A percentile compares a stretch with the other conserved stretches of the same genome.
These are phyloP conservation scores for Ips nitidus DNA, from an alignment of 1,140 invertebrate species.

Conservation along the genomic window DNA sequence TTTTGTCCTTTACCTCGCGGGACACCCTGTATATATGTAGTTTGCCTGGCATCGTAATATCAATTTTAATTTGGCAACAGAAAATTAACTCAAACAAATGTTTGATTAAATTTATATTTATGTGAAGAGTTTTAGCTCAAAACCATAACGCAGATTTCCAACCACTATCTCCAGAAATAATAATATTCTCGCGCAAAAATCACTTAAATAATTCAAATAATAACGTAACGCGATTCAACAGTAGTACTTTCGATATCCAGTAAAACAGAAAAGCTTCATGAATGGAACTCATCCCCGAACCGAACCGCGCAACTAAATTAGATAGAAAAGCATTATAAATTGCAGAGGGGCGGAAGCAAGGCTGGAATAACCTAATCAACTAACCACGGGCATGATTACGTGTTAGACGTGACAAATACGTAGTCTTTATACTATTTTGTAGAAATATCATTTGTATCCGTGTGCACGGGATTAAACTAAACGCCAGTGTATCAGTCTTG, in stretches of 20 bases:
- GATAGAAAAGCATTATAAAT: constrained; percentile 47
- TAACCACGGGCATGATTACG: constrained; percentile 46
- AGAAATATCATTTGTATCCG: constrained; percentile 1
- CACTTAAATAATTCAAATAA: constrained; percentile 22
- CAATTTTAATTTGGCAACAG: too few relatives aligned
- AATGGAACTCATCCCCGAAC: constrained; percentile 41
- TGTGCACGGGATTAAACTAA: background rate
- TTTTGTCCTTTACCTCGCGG: too few relatives aligned
- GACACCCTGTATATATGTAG: too few relatives aligned
- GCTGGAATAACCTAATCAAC: constrained; percentile 46
- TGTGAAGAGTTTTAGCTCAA: too few relatives aligned
- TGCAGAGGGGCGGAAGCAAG: constrained; percentile 43
- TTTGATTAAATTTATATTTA: too few relatives aligned
- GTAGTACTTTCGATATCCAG: constrained; percentile 40
- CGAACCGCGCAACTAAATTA: constrained; percentile 42
- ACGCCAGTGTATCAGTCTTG: background rate
- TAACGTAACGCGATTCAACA: constrained; percentile 31
- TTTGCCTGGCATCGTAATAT: too few relatives aligned
- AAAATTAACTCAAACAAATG: too few relatives aligned
- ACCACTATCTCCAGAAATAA: too few relatives aligned
- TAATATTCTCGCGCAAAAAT: too few relatives aligned
- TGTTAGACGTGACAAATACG: constrained; percentile 44
- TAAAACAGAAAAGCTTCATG: constrained; percentile 44
- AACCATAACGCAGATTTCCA: too few relatives aligned
- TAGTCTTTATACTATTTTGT: constrained; percentile 29